These are phyloP conservation scores for Poecilus cupreus DNA, from an alignment of 2,888 invertebrate species.

Conservation along the genomic window DNA sequence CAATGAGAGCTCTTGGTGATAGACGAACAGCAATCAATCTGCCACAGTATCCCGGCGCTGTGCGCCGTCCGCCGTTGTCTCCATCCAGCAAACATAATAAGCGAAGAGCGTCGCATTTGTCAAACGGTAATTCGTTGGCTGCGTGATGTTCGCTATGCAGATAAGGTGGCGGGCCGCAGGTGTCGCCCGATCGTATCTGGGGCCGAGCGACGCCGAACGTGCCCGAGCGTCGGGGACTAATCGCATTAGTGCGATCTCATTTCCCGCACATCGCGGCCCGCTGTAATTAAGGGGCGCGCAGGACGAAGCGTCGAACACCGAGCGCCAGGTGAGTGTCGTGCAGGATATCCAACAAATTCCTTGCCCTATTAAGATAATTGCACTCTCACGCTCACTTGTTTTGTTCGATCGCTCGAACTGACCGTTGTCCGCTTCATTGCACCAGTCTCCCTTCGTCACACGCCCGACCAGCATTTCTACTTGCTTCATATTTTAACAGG, in stretches of 20 bases:
- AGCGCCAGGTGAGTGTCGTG: constrained; percentile 28
- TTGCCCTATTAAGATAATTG: constrained; percentile 41
- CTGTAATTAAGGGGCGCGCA: constrained; percentile 59
- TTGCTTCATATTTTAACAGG: background rate
- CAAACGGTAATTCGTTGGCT: constrained; percentile 15
- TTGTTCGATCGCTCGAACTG: background rate
- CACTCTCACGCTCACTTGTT: background rate
- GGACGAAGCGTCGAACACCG: background rate
- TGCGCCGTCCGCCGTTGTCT: background rate
- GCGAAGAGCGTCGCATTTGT: constrained; percentile 50
- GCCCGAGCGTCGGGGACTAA: constrained; percentile 65
- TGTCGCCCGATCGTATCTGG: constrained; percentile 65
- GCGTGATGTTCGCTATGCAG: constrained; percentile 51
- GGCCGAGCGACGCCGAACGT: constrained; percentile 61
- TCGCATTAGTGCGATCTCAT: constrained; percentile 70
- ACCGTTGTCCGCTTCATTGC: too few relatives aligned
- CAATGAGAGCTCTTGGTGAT: constrained; percentile 11
- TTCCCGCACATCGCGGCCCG: constrained; percentile 63
- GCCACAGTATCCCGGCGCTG: constrained; percentile 17
- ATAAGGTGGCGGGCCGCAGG: constrained; percentile 68
- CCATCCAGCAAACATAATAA: constrained; percentile 53
- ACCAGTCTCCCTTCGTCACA: too few relatives aligned
- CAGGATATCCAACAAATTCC: constrained; percentile 16
- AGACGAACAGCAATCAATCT: constrained; percentile 51
- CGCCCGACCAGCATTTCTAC: background rate